Conservation (phyloP, 1,140 invertebrate species). For the Sesamia nonagrioides region DNA sequence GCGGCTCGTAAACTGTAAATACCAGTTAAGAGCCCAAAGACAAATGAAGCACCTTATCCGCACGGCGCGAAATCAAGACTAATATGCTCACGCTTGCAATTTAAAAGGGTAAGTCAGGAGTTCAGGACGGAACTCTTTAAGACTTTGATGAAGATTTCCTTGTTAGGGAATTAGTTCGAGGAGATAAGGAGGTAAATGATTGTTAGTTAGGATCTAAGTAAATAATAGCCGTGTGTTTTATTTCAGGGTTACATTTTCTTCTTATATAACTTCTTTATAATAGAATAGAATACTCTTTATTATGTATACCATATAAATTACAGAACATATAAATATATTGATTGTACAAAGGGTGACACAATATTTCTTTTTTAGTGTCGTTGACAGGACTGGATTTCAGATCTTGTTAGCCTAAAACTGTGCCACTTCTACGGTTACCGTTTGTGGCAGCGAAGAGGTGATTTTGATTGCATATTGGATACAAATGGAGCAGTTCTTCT, state of each 20-base stretch:
- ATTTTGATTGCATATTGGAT: too few species aligned
- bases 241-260: neutral
- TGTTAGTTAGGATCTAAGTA: neutral
- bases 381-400: too few species aligned
- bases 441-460: too few species aligned
- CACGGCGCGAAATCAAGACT: slow-evolving; percentile 64
- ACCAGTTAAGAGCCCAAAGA: slow-evolving; percentile 53
- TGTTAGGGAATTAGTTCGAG: slow-evolving; percentile 47
- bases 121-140: slow-evolving; percentile 29
- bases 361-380: too few species aligned
- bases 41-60: slow-evolving; percentile 58
- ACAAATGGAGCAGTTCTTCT: too few species aligned
- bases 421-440: too few species aligned
- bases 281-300: too few species aligned
- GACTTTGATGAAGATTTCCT: slow-evolving; percentile 46
- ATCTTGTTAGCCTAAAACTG: too few species aligned
- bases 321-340: too few species aligned
- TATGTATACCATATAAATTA: too few species aligned
- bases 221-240: neutral
- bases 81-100: slow-evolving; percentile 58
- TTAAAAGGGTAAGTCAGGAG: slow-evolving; percentile 37
- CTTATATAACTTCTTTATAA: too few species aligned
- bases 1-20: slow-evolving; percentile 48
- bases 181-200: slow-evolving; percentile 8
- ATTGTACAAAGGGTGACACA: too few species aligned